Evolutionary conservation across 2,888 invertebrate species (phyloP).

Genomic region (Scrobipalpa costella): DNA sequence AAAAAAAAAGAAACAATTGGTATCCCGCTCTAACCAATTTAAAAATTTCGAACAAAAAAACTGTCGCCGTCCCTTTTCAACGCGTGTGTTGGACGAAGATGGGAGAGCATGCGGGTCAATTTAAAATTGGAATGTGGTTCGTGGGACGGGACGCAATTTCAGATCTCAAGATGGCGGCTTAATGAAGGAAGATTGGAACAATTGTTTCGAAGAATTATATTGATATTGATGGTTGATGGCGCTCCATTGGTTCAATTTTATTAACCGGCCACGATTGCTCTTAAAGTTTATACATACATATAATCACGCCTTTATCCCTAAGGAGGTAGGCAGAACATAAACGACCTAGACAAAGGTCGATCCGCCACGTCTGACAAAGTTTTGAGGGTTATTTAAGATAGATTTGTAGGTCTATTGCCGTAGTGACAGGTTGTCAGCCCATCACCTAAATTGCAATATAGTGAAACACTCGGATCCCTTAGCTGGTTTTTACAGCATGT

Average conservation of each 20-base stretch:
- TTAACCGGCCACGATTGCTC: constrained; percentile 19
- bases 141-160: constrained; percentile 40
- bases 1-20: constrained; percentile 31
- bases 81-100: constrained; percentile 40
- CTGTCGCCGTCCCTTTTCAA: constrained; percentile 27
- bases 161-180: constrained; percentile 39
- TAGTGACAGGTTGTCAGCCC: no score
- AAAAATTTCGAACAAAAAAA: constrained; percentile 49
- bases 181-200: constrained; percentile 46
- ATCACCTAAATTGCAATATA: no score
- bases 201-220: constrained; percentile 41
- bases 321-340: no score
- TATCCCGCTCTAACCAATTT: constrained; percentile 43
- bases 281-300: not conserved
- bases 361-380: no score
- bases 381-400: no score
- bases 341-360: no score
- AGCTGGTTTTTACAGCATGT: no score
- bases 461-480: no score
- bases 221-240: constrained; percentile 35
- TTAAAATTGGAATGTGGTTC: constrained; percentile 46
- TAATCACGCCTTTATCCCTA: no score
- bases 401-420: no score
- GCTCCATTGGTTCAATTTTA: constrained; percentile 14
- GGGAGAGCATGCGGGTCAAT: constrained; percentile 41